Percentiles rank a stretch among this genome's conserved stretches.
Conservation (phyloP, 2,888 invertebrate species). For the Lithosia quadra region DNA sequence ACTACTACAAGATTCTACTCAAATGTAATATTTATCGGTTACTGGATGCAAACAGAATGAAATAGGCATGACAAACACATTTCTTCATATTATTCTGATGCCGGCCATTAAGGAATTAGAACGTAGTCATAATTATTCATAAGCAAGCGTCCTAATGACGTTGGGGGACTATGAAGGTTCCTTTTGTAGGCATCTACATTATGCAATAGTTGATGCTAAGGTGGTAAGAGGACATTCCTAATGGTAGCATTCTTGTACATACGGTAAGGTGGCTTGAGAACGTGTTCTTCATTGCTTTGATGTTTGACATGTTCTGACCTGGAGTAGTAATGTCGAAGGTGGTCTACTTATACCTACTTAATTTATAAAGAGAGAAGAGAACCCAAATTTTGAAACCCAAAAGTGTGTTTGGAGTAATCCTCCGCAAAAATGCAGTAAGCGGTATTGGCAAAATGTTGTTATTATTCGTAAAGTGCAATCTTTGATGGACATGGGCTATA, state of each 20-base stretch:
- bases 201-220: slow-evolving; percentile 43
- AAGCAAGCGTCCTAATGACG: slow-evolving; percentile 21
- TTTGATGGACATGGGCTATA: too few species aligned
- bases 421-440: too few species aligned
- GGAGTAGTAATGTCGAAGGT: background rate
- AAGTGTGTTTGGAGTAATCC: too few species aligned
- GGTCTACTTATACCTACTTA: slow-evolving; percentile 8
- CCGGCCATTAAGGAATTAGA: slow-evolving; percentile 8
- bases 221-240: slow-evolving; percentile 26
- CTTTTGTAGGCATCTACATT: slow-evolving; percentile 43
- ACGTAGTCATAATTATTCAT: slow-evolving; percentile 24
- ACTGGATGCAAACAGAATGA: background rate
- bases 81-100: background rate
- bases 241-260: slow-evolving; percentile 27
- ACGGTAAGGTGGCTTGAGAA: slow-evolving; percentile 36
- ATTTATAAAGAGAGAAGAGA: too few species aligned
- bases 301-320: background rate
- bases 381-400: too few species aligned
- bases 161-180: slow-evolving; percentile 24
- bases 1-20: background rate
- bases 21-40: background rate
- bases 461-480: too few species aligned
- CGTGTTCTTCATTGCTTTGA: slow-evolving; percentile 22
- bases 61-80: slow-evolving; percentile 9
- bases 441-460: too few species aligned